Evolutionary conservation across 2,888 invertebrate genomes (phyloP).

Genomic region (Chironomus tentans): DNA sequence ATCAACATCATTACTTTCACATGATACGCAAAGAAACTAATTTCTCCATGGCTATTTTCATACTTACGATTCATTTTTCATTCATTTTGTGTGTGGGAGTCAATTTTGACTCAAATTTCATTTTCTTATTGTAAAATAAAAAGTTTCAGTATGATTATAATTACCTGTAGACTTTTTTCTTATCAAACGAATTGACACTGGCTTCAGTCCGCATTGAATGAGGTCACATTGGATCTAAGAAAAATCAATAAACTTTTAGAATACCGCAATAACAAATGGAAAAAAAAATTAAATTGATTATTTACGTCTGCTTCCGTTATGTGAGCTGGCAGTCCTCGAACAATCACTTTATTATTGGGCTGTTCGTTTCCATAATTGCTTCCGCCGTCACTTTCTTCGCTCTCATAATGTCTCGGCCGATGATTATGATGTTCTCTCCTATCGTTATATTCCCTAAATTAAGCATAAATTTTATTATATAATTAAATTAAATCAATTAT

Average conservation of each 20-base stretch:
- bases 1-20: neutral
- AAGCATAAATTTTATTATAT: neutral
- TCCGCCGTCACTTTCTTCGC: constrained; percentile 18
- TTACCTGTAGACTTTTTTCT: constrained; percentile 78
- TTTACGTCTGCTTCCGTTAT: constrained; percentile 69
- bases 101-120: no score
- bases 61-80: constrained; percentile 2
- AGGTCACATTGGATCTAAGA: constrained; percentile 69
- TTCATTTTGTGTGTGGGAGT: neutral
- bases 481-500: neutral
- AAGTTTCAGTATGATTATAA: constrained; percentile 30
- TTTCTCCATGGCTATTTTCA: neutral
- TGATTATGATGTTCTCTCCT: neutral
- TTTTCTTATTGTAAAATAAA: neutral
- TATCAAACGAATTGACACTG: constrained; percentile 72
- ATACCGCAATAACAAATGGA: neutral
- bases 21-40: neutral
- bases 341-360: constrained; percentile 64
- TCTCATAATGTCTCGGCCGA: constrained; percentile 13
- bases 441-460: neutral
- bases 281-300: no score
- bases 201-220: constrained; percentile 61
- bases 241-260: constrained; percentile 29
- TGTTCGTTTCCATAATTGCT: constrained; percentile 11
- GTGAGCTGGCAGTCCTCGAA: constrained; percentile 63